Percentiles rank a stretch among this genome's conserved stretches.
These are phyloP conservation scores for Fringilla coelebs DNA, from an alignment of 2,797 vertebrate species.

Conservation along the genomic window DNA sequence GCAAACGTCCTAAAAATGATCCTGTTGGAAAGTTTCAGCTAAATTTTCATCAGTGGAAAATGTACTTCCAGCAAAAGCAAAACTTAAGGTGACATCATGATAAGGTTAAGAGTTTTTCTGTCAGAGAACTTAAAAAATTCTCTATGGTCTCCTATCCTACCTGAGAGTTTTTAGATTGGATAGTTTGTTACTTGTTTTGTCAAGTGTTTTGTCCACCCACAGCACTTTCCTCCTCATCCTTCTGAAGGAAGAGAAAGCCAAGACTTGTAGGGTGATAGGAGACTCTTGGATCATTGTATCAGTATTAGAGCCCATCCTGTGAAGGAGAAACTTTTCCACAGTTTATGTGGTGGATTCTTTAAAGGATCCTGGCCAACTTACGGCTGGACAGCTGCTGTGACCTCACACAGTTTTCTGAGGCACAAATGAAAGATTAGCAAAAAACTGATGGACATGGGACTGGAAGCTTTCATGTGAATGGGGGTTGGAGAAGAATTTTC, in stretches of 20 bases:
- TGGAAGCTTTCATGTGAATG: neutral
- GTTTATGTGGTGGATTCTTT: neutral
- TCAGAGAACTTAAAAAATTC: neutral
- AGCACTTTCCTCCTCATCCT: neutral
- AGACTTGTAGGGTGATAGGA: neutral
- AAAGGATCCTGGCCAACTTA: neutral
- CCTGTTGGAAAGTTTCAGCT: constrained; percentile 1
- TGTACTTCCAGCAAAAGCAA: neutral
- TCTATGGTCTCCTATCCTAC: neutral
- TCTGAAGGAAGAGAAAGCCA: neutral
- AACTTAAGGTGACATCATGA: neutral
- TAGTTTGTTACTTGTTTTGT: neutral
- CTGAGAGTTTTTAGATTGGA: neutral
- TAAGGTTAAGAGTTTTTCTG: neutral
- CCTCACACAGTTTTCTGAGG: neutral
- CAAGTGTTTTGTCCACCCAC: neutral
- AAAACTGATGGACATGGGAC: neutral
- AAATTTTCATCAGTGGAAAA: neutral
- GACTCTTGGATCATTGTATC: neutral
- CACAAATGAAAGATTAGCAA: neutral
- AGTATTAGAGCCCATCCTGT: neutral
- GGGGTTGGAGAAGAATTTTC: neutral
- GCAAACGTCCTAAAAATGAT: neutral
- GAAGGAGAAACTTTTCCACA: neutral
- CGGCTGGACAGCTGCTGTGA: neutral